Conservation (phyloP, 2,113 vertebrate genomes). For the Seriola quinqueradiata region DNA sequence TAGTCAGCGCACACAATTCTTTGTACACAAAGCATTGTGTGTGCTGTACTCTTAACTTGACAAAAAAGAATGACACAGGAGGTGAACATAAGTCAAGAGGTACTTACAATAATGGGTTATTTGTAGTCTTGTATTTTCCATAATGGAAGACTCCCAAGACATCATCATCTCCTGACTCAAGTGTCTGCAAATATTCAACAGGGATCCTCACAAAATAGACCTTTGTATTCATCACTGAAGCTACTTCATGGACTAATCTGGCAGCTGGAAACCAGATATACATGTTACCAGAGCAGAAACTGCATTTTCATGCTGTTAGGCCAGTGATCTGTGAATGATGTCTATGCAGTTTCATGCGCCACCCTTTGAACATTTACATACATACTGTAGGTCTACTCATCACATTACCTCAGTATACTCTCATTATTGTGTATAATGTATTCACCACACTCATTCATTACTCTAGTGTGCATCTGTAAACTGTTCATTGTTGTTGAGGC, state of each 20-base stretch:
- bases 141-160: background rate
- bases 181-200: background rate
- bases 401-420: conserved; percentile 62
- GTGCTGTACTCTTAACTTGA: conserved; percentile 8
- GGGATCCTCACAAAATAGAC: background rate
- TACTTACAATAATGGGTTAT: conserved; percentile 1
- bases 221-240: conserved; percentile 9
- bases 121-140: background rate
- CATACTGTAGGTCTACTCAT: conserved; percentile 24
- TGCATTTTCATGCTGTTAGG: conserved; percentile 40
- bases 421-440: conserved; percentile 51
- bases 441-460: conserved; percentile 34
- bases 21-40: too few relatives aligned
- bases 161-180: background rate
- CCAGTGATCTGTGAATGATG: conserved; percentile 36
- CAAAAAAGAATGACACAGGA: background rate
- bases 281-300: conserved; percentile 39
- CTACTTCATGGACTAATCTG: conserved; percentile 22
- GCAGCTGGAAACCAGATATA: conserved; percentile 57
- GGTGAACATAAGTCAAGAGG: background rate
- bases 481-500: conserved; percentile 63
- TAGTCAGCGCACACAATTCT: background rate
- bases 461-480: conserved; percentile 62
- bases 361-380: conserved; percentile 33
- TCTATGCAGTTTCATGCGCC: conserved; percentile 54